Base-by-base conservation (phyloP, 1,140 invertebrate genomes). In the Melanaphis sacchari region DNA sequence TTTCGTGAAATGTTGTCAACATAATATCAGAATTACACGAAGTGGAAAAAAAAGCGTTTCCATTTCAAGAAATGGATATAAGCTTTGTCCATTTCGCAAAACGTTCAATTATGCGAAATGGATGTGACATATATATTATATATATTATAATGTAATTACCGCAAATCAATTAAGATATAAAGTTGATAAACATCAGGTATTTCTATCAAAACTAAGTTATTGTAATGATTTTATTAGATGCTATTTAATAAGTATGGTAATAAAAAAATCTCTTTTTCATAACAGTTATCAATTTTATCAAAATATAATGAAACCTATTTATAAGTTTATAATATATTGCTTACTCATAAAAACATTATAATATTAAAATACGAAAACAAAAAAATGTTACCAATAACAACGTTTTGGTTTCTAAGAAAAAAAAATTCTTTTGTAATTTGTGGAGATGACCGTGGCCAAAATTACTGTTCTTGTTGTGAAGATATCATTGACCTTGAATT, bases 401-500 rank as follows among this genome's bases (percentile, higher is more conserved):
- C n/a, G 36, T 15, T n/a, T 66, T 76, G n/a, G 18, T 76, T n/a
- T 3, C 31, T 18, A 76, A n/a, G 6, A 76, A n/a, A 76, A 76
- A n/a, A 31, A n/a, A n/a, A 76, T 66, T n/a, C 59, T 5, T n/a
- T 76, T 76, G 59, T 76, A 18, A 21, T 76, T 59, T 59, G 2
- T 15, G 11, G 36, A 76, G 59, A 76, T 36, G 59, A 76, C 59
- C n/a, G n/a, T 76, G n/a, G 5, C 59, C 59, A 11, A 66, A n/a
- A 76, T n/a, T 76, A 59, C 31, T 59, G 59, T 85, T 85, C 11
- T 41, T 43, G 41, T 46, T 85, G 41, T 85, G 31, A 43, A 46
- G 40, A 85, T 85, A 43, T 85, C 40, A 85, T 43, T 43, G 40
- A n/a, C 84, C 84, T 46, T 85, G 26, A 85, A 85, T 85, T 31